These are phyloP conservation scores for Theristus sp. DNA, from an alignment of 2,888 invertebrate genomes.

Conservation along the genomic window DNA sequence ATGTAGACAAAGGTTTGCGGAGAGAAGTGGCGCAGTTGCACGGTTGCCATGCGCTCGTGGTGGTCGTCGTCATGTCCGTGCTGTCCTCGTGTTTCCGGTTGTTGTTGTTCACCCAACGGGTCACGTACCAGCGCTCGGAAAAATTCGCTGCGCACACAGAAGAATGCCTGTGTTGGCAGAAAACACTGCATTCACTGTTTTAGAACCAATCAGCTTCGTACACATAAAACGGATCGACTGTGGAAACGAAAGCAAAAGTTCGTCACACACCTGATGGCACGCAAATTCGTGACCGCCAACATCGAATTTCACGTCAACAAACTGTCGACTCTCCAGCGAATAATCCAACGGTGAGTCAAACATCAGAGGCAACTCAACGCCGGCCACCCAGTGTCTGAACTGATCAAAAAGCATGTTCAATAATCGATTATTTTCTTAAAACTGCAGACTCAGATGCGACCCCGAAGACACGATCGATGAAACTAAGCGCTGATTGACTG, in stretches of 20 bases:
- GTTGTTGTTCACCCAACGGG: background rate
- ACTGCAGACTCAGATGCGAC: no score
- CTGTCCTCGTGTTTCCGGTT: conserved; percentile 8
- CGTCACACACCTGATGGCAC: conserved; percentile 31
- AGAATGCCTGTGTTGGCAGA: conserved; percentile 32
- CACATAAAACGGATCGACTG: no score
- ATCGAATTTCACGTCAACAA: conserved; percentile 33
- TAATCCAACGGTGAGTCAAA: background rate
- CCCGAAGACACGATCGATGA: no score
- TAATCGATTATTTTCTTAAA: no score
- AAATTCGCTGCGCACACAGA: conserved; percentile 36
- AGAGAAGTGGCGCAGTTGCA: conserved; percentile 29
- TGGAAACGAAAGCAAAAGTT: no score
- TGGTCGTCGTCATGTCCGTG: conserved; percentile 20
- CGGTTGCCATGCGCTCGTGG: conserved; percentile 23
- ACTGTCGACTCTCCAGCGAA: conserved; percentile 10
- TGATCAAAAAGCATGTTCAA: no score
- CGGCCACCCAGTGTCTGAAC: background rate
- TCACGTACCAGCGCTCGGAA: conserved; percentile 28
- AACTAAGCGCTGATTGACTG: no score
- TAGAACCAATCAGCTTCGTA: no score
- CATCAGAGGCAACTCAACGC: background rate
- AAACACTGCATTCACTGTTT: no score
- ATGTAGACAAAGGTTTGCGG: conserved; percentile 32
- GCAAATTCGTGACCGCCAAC: conserved; percentile 32